These are phyloP conservation scores for Muscicapa adusta DNA, from an alignment of 2,113 vertebrate species.

Conservation along the genomic window DNA sequence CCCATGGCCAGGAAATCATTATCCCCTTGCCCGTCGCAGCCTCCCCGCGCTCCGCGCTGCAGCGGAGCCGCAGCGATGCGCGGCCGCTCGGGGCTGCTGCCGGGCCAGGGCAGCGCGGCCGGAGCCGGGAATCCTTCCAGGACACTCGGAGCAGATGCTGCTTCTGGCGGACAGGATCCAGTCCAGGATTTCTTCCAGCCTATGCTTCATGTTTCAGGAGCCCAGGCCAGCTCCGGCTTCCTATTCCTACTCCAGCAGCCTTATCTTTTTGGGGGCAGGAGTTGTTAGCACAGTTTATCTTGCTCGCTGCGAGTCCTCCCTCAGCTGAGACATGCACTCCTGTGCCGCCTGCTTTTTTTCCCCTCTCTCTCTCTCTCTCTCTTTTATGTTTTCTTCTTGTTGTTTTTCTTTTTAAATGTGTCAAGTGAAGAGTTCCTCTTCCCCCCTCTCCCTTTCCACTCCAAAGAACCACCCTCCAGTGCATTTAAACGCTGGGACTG, in stretches of 20 bases:
- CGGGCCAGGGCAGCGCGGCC: background rate
- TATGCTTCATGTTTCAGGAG: constrained; percentile 47
- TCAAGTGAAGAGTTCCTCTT: constrained; percentile 53
- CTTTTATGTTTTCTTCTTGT: background rate
- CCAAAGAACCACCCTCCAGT: constrained; percentile 41
- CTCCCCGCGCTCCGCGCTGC: background rate
- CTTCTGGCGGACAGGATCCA: constrained; percentile 53
- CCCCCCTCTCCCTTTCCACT: constrained; percentile 23
- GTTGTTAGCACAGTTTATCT: constrained; percentile 55
- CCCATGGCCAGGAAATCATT: constrained; percentile 34
- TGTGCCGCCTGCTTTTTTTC: background rate
- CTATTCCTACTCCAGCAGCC: constrained; percentile 56
- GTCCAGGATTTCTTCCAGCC: constrained; percentile 77
- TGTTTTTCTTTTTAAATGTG: constrained; percentile 44
- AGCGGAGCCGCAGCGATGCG: background rate
- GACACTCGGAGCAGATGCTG: background rate
- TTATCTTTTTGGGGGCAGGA: constrained; percentile 60
- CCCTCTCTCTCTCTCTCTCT: background rate
- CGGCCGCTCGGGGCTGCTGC: background rate
- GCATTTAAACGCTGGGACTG: background rate
- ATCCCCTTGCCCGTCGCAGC: background rate
- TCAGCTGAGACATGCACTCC: constrained; percentile 20
- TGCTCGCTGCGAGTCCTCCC: constrained; percentile 32
- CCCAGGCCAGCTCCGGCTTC: constrained; percentile 56
- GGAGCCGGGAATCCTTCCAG: background rate